phyloP scores from a whole-genome alignment of 2,113 vertebrate species.

The Eptesicus fuscus region DNA sequence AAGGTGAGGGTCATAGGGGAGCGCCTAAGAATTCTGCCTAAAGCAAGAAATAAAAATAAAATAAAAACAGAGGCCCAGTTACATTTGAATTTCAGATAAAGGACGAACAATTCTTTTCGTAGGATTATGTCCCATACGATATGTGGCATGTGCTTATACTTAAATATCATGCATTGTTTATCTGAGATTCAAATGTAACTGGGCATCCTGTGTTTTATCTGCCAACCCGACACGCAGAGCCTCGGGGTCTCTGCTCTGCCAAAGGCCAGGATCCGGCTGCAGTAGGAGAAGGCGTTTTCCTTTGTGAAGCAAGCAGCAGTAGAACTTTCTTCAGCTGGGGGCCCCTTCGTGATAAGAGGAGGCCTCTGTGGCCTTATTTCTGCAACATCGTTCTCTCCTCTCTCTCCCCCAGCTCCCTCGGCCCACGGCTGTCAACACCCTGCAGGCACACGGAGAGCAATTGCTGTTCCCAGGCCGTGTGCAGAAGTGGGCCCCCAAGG shows the following conservation, averaged over 20 bases:
- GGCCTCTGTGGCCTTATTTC: constrained; percentile 46
- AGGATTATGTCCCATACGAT: background rate
- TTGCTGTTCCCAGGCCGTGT: constrained; percentile 40
- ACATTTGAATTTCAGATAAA: background rate
- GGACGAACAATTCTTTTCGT: background rate
- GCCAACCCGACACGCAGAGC: background rate
- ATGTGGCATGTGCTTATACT: background rate
- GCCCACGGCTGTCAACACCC: constrained; percentile 67
- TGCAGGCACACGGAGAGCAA: constrained; percentile 24
- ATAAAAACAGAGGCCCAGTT: background rate
- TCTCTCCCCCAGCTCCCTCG: constrained; percentile 8
- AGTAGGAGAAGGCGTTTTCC: constrained; percentile 19
- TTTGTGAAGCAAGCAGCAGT: background rate
- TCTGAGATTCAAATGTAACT: background rate
- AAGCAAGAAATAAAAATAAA: background rate
- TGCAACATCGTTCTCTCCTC: background rate
- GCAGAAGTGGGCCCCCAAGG: background rate
- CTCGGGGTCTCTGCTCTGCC: background rate
- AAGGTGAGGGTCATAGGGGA: background rate
- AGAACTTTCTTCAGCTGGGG: constrained; percentile 48
- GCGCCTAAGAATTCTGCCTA: background rate
- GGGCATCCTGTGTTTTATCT: background rate
- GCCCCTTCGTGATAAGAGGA: constrained; percentile 38
- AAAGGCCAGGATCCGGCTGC: background rate
- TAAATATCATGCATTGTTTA: background rate